Percentiles rank a stretch among this genome's conserved stretches.
These are phyloP conservation scores for Teinopalpus imperialis DNA, from an alignment of 2,888 invertebrate genomes.

Conservation along the genomic window DNA sequence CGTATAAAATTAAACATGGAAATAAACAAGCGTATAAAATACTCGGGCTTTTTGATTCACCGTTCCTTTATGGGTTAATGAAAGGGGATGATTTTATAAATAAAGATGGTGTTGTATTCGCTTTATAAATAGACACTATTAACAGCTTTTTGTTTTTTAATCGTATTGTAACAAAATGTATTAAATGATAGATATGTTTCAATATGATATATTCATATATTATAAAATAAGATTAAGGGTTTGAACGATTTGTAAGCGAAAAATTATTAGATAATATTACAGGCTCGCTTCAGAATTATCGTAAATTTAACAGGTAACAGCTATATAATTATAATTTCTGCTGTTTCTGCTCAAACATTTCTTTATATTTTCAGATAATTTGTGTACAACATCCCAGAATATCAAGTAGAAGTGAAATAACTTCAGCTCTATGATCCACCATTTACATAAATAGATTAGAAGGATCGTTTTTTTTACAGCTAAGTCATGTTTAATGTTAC, in stretches of 20 bases:
- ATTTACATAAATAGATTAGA: constrained; percentile 47
- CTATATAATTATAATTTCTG: no score
- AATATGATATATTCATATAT: no score
- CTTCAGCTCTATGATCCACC: constrained; percentile 37
- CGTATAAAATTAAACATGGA: constrained; percentile 77
- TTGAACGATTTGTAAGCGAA: no score
- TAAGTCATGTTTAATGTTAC: constrained; percentile 55
- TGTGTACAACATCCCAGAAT: constrained; percentile 1
- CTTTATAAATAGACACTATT: constrained; percentile 21
- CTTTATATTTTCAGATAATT: no score
- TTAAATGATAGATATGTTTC: no score
- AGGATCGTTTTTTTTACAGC: constrained; percentile 37
- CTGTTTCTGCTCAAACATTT: no score
- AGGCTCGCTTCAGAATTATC: no score
- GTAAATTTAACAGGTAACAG: no score
- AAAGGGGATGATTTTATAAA: constrained; percentile 50
- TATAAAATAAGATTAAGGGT: no score
- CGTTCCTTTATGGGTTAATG: constrained; percentile 39
- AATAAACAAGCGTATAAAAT: constrained; percentile 75
- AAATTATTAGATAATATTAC: no score
- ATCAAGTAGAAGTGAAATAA: constrained; percentile 28
- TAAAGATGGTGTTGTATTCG: constrained; percentile 33
- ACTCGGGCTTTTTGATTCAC: constrained; percentile 64
- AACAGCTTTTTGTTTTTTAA: not conserved
- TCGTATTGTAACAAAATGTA: no score